Conservation (phyloP, 2,888 invertebrate genomes). For the Monochamus alternatus region DNA sequence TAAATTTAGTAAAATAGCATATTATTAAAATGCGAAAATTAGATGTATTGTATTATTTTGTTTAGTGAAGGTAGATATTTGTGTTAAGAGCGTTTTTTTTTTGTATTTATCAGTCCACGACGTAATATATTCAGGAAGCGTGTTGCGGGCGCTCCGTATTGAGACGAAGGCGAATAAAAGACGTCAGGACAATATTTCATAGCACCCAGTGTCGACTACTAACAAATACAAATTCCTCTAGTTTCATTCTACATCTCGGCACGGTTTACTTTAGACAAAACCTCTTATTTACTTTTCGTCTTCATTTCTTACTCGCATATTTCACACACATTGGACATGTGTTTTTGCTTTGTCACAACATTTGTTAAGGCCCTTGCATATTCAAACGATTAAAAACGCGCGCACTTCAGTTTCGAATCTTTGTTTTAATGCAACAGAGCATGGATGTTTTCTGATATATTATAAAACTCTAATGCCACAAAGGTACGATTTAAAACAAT, state of each 20-base stretch:
- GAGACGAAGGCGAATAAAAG: constrained; percentile 61
- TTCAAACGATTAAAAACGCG: not conserved
- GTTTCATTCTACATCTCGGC: constrained; percentile 52
- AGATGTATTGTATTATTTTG: not conserved
- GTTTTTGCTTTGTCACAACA: constrained; percentile 43
- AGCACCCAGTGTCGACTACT: constrained; percentile 60
- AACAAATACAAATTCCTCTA: constrained; percentile 60
- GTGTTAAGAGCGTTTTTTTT: constrained; percentile 37
- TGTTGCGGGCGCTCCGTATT: constrained; percentile 60
- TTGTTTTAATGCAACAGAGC: too few species aligned
- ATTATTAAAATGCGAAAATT: too few species aligned
- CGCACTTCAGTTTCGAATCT: not conserved
- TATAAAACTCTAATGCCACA: too few species aligned
- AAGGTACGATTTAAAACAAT: too few species aligned
- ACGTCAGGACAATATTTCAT: constrained; percentile 63
- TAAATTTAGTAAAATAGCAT: too few species aligned
- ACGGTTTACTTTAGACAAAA: constrained; percentile 53
- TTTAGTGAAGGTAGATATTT: not conserved
- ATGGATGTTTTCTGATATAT: too few species aligned
- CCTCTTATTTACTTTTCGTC: constrained; percentile 53
- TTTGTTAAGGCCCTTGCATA: constrained; percentile 39
- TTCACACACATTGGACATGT: constrained; percentile 45
- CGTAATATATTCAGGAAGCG: constrained; percentile 57
- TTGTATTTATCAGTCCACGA: constrained; percentile 49
- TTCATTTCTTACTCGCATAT: constrained; percentile 48